Conservation (phyloP, 2,113 vertebrate genomes). For the Syngnathoides biaculeatus region DNA sequence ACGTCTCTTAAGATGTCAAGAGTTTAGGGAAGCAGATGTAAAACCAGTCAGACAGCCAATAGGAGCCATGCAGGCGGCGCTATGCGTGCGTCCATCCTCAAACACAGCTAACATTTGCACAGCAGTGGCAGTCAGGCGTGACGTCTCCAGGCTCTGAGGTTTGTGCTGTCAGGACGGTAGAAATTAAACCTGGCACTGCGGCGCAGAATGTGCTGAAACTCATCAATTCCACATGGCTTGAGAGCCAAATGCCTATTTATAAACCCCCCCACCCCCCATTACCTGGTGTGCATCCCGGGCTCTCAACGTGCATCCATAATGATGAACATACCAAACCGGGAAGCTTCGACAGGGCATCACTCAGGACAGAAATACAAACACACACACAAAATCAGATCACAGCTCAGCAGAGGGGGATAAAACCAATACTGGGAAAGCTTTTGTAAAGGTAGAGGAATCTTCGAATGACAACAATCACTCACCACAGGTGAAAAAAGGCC, state of each 20-base stretch:
- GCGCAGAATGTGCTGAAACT: slow-evolving; percentile 72
- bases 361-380: slow-evolving; percentile 68
- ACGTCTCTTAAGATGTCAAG: slow-evolving; percentile 62
- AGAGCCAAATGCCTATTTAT: slow-evolving; percentile 75
- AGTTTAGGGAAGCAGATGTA: slow-evolving; percentile 42
- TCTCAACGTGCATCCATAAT: slow-evolving; percentile 68
- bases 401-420: slow-evolving; percentile 47
- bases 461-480: slow-evolving; percentile 57
- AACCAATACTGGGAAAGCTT: slow-evolving; percentile 59
- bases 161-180: slow-evolving; percentile 70
- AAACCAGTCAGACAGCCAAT: slow-evolving; percentile 45
- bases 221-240: slow-evolving; percentile 76
- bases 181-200: slow-evolving; percentile 73
- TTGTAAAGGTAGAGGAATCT: slow-evolving; percentile 57
- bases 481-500: slow-evolving; percentile 44
- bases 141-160: slow-evolving; percentile 69
- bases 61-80: slow-evolving; percentile 23
- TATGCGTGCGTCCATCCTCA: slow-evolving; percentile 58
- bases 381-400: slow-evolving; percentile 52
- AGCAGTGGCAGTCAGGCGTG: slow-evolving; percentile 66
- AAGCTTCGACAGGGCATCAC: slow-evolving; percentile 67
- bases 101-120: slow-evolving; percentile 77
- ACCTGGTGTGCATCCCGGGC: slow-evolving; percentile 66
- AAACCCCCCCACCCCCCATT: slow-evolving; percentile 44
- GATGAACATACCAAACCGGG: slow-evolving; percentile 67